A percentile compares a stretch with the other conserved stretches of the same genome.
Evolutionary conservation across 2,113 vertebrate species (phyloP).

Genomic region (Chloropsis cyanopogon): DNA sequence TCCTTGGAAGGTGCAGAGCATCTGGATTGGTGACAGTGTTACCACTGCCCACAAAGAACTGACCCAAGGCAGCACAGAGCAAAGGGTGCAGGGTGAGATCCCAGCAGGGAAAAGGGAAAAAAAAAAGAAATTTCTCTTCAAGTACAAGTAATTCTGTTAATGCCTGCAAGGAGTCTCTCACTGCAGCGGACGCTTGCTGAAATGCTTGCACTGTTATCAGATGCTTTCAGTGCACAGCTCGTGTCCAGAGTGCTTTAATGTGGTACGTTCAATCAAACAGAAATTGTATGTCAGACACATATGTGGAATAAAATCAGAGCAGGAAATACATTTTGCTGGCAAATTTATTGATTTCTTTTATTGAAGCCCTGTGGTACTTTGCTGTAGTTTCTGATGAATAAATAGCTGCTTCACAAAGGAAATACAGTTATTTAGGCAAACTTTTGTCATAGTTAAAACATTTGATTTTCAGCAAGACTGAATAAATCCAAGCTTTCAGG

Average conservation of each 20-base stretch:
- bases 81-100: background rate
- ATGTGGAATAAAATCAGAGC: background rate
- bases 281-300: background rate
- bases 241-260: background rate
- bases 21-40: background rate
- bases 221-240: background rate
- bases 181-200: background rate
- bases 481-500: background rate
- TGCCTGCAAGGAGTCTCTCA: background rate
- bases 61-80: background rate
- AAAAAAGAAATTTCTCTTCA: background rate
- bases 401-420: background rate
- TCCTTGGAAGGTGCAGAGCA: background rate
- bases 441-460: background rate
- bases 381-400: background rate
- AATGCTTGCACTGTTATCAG: background rate
- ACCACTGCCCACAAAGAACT: background rate
- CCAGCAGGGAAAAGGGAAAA: background rate
- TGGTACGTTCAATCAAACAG: background rate
- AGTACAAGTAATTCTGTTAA: background rate
- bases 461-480: background rate
- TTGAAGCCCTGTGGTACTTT: background rate
- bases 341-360: background rate
- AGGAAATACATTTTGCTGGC: conserved; percentile 27
- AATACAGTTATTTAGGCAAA: background rate